Evolutionary conservation across 2,797 vertebrate species (phyloP).

Genomic region (Sylvilagus floridanus): DNA sequence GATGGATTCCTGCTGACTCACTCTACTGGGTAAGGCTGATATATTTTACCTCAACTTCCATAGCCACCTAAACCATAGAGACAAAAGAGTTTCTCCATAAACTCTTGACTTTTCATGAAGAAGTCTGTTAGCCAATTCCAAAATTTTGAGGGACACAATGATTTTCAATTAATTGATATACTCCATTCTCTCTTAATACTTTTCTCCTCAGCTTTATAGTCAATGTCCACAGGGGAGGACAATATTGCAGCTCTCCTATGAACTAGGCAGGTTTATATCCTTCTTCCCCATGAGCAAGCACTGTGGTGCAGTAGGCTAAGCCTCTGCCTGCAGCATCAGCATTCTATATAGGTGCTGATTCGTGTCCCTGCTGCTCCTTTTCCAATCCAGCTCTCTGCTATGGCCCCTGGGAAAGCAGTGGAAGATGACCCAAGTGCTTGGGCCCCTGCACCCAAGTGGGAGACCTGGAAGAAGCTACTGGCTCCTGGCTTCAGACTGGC

Average conservation of each 20-base stretch:
- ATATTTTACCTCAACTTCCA: neutral
- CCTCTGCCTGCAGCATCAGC: too few species aligned
- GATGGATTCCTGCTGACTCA: constrained; percentile 49
- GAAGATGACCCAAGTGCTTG: too few species aligned
- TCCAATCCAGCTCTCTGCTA: too few species aligned
- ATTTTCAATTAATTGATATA: constrained; percentile 44
- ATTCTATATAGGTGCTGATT: too few species aligned
- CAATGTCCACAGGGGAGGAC: neutral
- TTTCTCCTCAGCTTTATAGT: constrained; percentile 46
- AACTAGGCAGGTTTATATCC: neutral
- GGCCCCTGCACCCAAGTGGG: too few species aligned
- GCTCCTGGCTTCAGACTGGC: too few species aligned
- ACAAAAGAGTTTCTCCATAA: neutral
- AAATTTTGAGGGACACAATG: neutral
- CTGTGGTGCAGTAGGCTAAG: too few species aligned
- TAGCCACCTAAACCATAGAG: constrained; percentile 24
- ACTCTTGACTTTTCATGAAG: constrained; percentile 11
- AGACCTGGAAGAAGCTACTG: too few species aligned
- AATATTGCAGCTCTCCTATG: constrained; percentile 19
- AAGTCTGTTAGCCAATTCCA: neutral
- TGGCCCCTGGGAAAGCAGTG: too few species aligned
- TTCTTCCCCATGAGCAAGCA: too few species aligned
- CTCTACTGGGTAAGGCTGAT: neutral
- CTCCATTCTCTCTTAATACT: constrained; percentile 33
- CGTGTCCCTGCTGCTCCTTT: too few species aligned